Evolutionary conservation across 2,113 vertebrate genomes (phyloP).

Genomic region (Myotis yumanensis): DNA sequence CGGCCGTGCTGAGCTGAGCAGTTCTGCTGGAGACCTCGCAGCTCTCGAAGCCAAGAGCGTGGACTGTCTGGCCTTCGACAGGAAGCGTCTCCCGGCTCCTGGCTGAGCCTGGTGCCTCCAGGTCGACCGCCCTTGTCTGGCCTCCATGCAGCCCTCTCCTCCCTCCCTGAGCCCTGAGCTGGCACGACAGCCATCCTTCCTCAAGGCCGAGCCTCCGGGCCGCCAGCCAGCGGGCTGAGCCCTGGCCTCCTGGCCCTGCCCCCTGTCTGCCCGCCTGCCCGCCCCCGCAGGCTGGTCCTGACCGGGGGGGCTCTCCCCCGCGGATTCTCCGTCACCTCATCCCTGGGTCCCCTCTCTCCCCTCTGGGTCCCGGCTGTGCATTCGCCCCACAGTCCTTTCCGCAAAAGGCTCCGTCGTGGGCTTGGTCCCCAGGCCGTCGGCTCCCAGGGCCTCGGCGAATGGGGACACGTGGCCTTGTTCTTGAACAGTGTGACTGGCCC

Average conservation of each 20-base stretch:
- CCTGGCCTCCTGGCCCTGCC: fast-evolving
- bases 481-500: background rate
- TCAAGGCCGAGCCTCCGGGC: no score
- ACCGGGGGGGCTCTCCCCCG: background rate
- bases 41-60: no score
- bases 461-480: no score
- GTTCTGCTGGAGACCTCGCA: background rate
- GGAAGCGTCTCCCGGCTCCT: background rate
- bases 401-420: background rate
- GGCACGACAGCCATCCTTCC: background rate
- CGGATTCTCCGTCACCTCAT: fast-evolving
- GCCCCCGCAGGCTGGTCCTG: background rate
- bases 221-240: no score
- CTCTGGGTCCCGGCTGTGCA: no score
- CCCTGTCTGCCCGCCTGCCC: no score
- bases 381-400: background rate
- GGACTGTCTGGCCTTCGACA: fast-evolving
- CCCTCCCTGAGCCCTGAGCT: no score
- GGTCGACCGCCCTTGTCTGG: background rate
- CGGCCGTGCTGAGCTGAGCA: background rate
- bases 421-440: background rate
- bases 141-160: background rate
- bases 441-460: background rate
- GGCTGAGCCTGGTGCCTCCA: no score
- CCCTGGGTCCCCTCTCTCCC: background rate